These are phyloP conservation scores for Spicauda simplicius DNA, from an alignment of 2,888 invertebrate genomes.

Conservation along the genomic window DNA sequence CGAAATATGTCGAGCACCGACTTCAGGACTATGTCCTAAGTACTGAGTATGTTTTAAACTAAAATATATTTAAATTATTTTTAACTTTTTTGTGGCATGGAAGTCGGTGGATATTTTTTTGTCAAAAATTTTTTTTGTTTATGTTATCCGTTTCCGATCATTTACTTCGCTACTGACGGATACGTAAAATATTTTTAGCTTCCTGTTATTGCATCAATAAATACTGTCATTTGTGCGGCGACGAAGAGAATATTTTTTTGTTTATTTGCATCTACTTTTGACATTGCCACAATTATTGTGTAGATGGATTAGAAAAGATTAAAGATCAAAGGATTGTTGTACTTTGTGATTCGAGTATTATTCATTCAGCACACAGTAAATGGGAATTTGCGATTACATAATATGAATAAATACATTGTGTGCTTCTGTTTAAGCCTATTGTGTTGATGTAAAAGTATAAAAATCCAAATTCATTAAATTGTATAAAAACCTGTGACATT, in stretches of 20 bases:
- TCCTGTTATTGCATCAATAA: conserved; percentile 28
- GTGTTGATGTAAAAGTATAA: no score
- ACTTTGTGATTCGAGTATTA: neutral
- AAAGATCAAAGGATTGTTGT: neutral
- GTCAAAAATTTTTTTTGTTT: no score
- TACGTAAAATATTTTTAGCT: conserved; percentile 29
- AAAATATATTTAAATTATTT: no score
- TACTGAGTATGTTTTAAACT: no score
- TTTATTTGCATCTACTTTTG: conserved; percentile 5
- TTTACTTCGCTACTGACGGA: conserved; percentile 17
- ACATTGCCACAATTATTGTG: conserved; percentile 13
- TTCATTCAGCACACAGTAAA: neutral
- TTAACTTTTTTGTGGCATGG: no score
- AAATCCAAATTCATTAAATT: no score
- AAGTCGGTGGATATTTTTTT: no score
- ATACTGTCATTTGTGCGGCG: conserved; percentile 10
- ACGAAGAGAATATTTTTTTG: conserved; percentile 7
- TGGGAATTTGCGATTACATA: neutral
- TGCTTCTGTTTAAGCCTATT: no score
- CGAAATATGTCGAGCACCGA: no score
- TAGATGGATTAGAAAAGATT: neutral
- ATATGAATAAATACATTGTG: neutral
- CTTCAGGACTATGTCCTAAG: no score
- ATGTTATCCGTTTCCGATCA: conserved; percentile 35
- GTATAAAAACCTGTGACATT: no score